Evolutionary conservation across 2,113 vertebrate species (phyloP), one percentile per base, ranked within the genome.

Genomic region (Chlorodrepanis virens): DNA sequence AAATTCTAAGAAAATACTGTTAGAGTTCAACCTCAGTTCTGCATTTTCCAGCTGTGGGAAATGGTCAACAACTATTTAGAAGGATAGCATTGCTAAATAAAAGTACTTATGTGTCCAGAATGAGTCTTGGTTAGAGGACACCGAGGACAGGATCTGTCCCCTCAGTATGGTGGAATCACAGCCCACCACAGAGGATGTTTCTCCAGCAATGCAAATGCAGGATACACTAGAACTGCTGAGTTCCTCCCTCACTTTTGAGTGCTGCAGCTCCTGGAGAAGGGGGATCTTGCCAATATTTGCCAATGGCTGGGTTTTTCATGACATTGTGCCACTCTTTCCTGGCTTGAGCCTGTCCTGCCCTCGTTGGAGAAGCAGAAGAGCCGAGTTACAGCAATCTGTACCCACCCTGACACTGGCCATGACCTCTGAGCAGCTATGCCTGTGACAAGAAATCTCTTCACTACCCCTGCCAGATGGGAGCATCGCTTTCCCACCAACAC

Each of bases 91-190:
- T 60, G 35, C 61, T 54, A 29, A 86, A 49, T n/a, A 54, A 45
- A 45, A 61, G n/a, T 7, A 65, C 3, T 61, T 47, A 52, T 53
- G 29, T 16, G 39, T 50, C 47, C 15, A 20, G 11, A 61, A 33
- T 23, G 28, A 81, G 50, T 35, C 47, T 54, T 54, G 33, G 14
- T 63, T 72, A 54, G 39, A 71, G 33, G 21, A 33, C 27, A 25
- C 17, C 0, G 1, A 88, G 60, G 80, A 44, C 75, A 90, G 47
- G 44, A 68, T 47, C 67, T 53, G 37, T 64, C 44, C 44, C 25
- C 35, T 71, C 0, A 1, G 35, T 76, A 8, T 0, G 7, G 52
- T 1, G 12, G 52, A 63, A 18, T 35, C 9, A 2, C 27, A 79
- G 80, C 25, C 35, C 1, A 5, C 14, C 19, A 11, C 14, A 87